Evolutionary conservation across 2,888 invertebrate genomes (phyloP).

Genomic region (Allophyes oxyacanthae): DNA sequence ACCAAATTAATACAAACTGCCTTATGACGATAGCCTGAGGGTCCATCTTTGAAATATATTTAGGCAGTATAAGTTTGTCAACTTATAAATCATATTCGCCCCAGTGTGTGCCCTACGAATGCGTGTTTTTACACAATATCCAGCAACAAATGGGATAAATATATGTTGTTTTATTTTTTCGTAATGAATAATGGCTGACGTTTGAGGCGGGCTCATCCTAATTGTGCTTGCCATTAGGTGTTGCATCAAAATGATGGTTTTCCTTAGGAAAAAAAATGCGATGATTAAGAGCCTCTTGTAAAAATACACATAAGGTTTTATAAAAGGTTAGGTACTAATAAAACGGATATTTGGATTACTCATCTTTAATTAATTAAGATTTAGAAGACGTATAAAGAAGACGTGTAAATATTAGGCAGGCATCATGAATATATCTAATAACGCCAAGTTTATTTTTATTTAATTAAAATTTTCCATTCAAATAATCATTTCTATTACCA

Average conservation of each 20-base stretch:
- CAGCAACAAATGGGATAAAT: conserved; percentile 79
- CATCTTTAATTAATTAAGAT: too few species aligned
- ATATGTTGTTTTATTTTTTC: conserved; percentile 65
- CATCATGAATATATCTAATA: conserved; percentile 13
- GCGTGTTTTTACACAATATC: conserved; percentile 84
- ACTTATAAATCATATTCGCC: conserved; percentile 85
- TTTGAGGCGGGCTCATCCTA: conserved; percentile 64
- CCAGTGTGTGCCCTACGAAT: conserved; percentile 76
- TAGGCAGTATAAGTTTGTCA: conserved; percentile 41
- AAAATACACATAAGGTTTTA: conserved; percentile 8
- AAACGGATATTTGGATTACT: too few species aligned
- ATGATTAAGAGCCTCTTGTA: conserved; percentile 32
- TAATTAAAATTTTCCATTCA: conserved; percentile 53
- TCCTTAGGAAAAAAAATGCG: conserved; percentile 29
- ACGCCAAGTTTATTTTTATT: conserved; percentile 20
- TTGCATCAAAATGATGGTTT: conserved; percentile 52
- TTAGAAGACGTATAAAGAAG: too few species aligned
- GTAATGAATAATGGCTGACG: conserved; percentile 71
- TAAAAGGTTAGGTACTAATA: not conserved
- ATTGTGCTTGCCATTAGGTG: conserved; percentile 69
- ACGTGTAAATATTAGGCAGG: too few species aligned
- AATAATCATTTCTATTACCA: conserved; percentile 46
- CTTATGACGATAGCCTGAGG: conserved; percentile 55
- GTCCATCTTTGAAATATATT: conserved; percentile 48
- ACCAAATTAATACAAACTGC: conserved; percentile 23